Conservation (phyloP, 2,113 vertebrate species). For the Leptocoma aspasia region DNA sequence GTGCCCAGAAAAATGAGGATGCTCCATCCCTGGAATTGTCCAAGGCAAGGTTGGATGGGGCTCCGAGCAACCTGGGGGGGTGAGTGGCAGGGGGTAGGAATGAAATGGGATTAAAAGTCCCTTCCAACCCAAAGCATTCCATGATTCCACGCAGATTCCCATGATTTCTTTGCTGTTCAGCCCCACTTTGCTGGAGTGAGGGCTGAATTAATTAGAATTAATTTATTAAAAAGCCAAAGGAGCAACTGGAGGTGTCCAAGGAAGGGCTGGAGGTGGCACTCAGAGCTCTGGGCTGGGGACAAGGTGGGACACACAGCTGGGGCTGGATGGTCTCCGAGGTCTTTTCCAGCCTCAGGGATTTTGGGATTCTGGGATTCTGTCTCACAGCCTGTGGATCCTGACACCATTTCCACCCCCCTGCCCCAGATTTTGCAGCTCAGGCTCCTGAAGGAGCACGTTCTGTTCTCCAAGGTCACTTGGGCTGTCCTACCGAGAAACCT, state of each 20-base stretch:
- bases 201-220: neutral
- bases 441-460: neutral
- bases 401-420: fast-evolving
- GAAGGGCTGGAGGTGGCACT: neutral
- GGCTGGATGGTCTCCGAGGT: fast-evolving
- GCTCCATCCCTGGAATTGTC: neutral
- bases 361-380: neutral
- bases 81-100: neutral
- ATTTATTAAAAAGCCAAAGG: neutral
- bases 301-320: neutral
- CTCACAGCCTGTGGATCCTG: neutral
- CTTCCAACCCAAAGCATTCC: neutral
- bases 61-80: fast-evolving
- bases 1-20: neutral
- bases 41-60: neutral
- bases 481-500: neutral
- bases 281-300: neutral
- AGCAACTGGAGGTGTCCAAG: neutral
- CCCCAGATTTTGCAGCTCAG: neutral
- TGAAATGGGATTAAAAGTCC: neutral
- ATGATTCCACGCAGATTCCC: neutral
- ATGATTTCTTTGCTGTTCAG: fast-evolving
- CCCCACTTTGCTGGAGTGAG: neutral
- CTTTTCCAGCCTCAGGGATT: neutral
- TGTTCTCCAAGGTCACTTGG: neutral